These are phyloP conservation scores for Hirudinaria manillensis DNA, from an alignment of 2,888 invertebrate species.

Conservation along the genomic window DNA sequence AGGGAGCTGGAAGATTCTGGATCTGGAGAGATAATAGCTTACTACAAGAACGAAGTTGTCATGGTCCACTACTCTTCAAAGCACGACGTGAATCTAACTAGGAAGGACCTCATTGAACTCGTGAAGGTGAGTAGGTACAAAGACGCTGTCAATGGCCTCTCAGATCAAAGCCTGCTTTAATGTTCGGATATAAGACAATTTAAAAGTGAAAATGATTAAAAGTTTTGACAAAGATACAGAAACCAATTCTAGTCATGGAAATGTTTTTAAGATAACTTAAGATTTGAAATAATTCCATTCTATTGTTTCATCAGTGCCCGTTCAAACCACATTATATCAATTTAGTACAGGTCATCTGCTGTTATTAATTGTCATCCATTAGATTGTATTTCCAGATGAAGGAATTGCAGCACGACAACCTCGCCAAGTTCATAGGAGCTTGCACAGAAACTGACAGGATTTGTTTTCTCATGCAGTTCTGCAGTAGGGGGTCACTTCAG, in stretches of 20 bases:
- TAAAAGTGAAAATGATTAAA: no score
- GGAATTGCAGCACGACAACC: conserved; percentile 27
- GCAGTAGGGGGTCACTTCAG: conserved; percentile 20
- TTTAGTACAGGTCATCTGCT: no score
- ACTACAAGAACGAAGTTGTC: conserved; percentile 14
- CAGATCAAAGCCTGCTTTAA: no score
- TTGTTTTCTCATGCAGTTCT: conserved; percentile 15
- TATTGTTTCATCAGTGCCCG: no score
- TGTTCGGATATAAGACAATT: no score
- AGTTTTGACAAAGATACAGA: no score
- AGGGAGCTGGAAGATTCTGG: conserved; percentile 9
- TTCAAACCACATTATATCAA: no score
- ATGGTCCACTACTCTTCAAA: conserved; percentile 24
- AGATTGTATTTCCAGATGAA: conserved; percentile 15
- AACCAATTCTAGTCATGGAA: no score
- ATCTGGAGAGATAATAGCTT: background rate
- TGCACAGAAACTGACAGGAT: conserved; percentile 22
- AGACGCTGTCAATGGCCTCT: no score
- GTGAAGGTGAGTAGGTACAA: background rate
- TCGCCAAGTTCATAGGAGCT: conserved; percentile 21
- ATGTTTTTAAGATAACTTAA: no score
- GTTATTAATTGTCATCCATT: no score
- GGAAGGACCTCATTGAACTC: conserved; percentile 28
- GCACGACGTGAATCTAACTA: conserved; percentile 4
- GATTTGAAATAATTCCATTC: no score